A percentile compares a stretch with the other conserved stretches of the same genome.
Conservation (phyloP, 2,113 vertebrate genomes). For the Ceyx cyanopectus region DNA sequence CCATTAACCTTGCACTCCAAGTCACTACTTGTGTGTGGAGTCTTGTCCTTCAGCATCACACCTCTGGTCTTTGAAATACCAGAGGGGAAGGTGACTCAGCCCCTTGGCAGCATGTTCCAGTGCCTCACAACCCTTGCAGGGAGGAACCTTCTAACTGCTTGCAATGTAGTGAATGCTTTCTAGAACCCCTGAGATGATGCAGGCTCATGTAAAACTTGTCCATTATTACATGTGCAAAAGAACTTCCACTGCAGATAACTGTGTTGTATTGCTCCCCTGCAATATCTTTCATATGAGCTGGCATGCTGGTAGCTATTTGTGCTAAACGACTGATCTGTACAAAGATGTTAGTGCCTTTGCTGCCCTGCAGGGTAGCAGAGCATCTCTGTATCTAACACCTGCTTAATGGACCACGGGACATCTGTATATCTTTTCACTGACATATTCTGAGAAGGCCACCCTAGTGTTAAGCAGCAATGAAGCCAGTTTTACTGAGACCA, state of each 20-base stretch:
- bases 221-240: background rate
- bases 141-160: background rate
- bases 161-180: background rate
- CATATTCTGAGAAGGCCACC: conserved; percentile 1
- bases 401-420: conserved; percentile 39
- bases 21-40: background rate
- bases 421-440: conserved; percentile 47
- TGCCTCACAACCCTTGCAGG: background rate
- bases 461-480: conserved; percentile 3
- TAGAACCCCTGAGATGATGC: background rate
- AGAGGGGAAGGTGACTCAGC: background rate
- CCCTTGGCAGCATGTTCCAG: background rate
- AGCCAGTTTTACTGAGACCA: background rate
- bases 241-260: background rate
- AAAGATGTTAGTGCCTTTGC: conserved; percentile 10
- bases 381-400: conserved; percentile 24
- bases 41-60: background rate
- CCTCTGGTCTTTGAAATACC: background rate
- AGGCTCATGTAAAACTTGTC: background rate
- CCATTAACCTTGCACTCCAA: too few species aligned
- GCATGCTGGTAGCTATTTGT: background rate
- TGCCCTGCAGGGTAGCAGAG: background rate
- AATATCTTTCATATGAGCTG: background rate
- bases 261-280: background rate
- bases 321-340: conserved; percentile 39